Conservation (phyloP, 2,888 invertebrate genomes). For the Branchellion lobata region DNA sequence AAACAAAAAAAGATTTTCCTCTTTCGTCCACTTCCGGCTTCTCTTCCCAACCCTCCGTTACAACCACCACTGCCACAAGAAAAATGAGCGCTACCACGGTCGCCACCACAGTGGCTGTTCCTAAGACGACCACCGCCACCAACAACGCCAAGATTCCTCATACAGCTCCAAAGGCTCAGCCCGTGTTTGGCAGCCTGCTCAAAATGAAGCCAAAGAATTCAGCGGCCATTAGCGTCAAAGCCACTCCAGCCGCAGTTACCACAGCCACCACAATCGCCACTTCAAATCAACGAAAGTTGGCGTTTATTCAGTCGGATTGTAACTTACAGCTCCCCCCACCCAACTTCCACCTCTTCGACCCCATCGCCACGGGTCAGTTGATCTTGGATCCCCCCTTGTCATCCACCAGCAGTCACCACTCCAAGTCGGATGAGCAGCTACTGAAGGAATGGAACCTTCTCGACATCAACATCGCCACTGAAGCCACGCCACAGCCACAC, state of each 20-base stretch:
- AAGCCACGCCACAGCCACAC: not conserved
- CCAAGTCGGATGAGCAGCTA: conserved; percentile 17
- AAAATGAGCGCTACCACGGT: too few species aligned
- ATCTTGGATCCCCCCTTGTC: conserved; percentile 45
- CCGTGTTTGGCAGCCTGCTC: too few species aligned
- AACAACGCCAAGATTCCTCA: too few species aligned
- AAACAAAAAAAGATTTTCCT: conserved; percentile 4
- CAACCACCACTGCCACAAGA: too few species aligned
- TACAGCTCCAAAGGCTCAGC: too few species aligned
- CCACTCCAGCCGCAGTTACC: not conserved
- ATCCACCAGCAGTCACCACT: not conserved
- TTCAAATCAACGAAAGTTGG: conserved; percentile 5
- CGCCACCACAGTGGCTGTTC: too few species aligned
- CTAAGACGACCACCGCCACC: too few species aligned
- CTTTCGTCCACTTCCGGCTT: not conserved
- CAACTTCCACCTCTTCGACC: conserved; percentile 51
- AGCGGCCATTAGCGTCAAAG: too few species aligned
- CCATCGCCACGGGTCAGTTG: conserved; percentile 51
- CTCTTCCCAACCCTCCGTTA: too few species aligned
- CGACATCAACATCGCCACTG: conserved; percentile 16
- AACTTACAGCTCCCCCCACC: conserved; percentile 16
- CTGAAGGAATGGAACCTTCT: conserved; percentile 36
- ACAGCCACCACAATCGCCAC: not conserved
- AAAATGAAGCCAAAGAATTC: too few species aligned
- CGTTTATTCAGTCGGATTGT: conserved; percentile 49